These are phyloP conservation scores for Lomographa bimaculata DNA, from an alignment of 2,888 invertebrate species.

Conservation along the genomic window DNA sequence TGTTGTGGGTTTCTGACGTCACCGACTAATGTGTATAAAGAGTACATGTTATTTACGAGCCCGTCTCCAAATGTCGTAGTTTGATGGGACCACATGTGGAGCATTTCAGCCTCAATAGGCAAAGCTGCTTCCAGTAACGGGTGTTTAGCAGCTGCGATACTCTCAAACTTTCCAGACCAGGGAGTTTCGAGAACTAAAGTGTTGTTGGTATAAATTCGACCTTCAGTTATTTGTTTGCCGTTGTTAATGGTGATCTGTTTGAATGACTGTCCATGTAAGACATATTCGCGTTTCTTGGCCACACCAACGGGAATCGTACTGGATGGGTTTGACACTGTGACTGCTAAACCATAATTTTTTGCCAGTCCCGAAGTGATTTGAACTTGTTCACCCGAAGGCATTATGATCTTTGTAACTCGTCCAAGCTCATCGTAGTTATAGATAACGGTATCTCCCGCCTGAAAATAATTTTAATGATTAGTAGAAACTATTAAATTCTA, in stretches of 20 bases:
- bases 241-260: constrained; percentile 88
- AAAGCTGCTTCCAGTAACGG: constrained; percentile 92
- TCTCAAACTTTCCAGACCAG: constrained; percentile 89
- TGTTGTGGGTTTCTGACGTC: constrained; percentile 94
- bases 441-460: constrained; percentile 94
- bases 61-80: constrained; percentile 90
- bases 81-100: constrained; percentile 95
- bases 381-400: constrained; percentile 96
- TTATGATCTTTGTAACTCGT: constrained; percentile 91
- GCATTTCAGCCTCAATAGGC: constrained; percentile 95
- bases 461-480: constrained; percentile 36
- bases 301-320: constrained; percentile 81
- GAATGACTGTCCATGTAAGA: constrained; percentile 85
- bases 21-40: constrained; percentile 91
- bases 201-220: constrained; percentile 90
- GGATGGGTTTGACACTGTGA: constrained; percentile 86
- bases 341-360: constrained; percentile 89
- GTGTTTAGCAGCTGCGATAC: constrained; percentile 91
- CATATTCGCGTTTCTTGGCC: constrained; percentile 83
- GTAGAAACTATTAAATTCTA: too few relatives aligned
- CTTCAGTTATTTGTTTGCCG: constrained; percentile 88
- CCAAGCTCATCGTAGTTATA: constrained; percentile 96
- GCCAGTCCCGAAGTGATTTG: constrained; percentile 91
- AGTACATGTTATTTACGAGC: constrained; percentile 90
- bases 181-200: constrained; percentile 90